phyloP scores from a whole-genome alignment of 2,888 invertebrate species.

The Philhelius pedissequus region DNA sequence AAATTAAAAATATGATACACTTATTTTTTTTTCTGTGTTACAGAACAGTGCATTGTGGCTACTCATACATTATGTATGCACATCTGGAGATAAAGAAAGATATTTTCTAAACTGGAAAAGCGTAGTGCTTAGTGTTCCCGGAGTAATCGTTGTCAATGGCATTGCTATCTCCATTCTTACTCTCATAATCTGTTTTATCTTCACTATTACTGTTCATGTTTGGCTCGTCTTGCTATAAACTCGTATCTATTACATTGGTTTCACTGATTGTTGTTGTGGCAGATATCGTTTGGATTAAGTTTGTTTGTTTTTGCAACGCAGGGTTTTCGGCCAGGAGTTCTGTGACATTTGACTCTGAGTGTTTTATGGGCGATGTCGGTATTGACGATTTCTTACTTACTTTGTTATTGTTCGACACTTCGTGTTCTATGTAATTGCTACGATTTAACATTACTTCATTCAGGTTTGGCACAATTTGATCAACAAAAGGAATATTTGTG shows the following conservation, averaged over 20 bases:
- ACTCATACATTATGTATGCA: too few relatives aligned
- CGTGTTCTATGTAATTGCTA: constrained; percentile 68
- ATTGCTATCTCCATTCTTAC: constrained; percentile 27
- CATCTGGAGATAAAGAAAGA: background rate
- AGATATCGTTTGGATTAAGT: constrained; percentile 61
- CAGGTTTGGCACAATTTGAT: constrained; percentile 78
- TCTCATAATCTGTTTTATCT: constrained; percentile 7
- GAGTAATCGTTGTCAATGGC: constrained; percentile 38
- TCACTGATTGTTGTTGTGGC: constrained; percentile 66
- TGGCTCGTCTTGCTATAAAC: constrained; percentile 77
- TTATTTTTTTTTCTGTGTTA: background rate
- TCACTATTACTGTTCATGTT: constrained; percentile 65
- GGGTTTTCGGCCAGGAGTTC: constrained; percentile 17
- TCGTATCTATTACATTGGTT: constrained; percentile 69
- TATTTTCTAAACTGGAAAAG: constrained; percentile 74
- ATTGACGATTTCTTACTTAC: constrained; percentile 72
- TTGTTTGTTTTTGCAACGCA: constrained; percentile 33
- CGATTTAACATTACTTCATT: constrained; percentile 64
- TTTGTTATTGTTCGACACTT: constrained; percentile 78
- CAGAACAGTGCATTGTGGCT: too few relatives aligned
- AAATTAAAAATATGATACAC: background rate
- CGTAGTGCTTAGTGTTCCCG: constrained; percentile 73
- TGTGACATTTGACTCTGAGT: constrained; percentile 12
- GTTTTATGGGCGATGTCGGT: constrained; percentile 14
- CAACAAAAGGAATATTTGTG: constrained; percentile 77